Evolutionary conservation across 2,797 vertebrate genomes (phyloP).

Genomic region (Simalia tracyae): DNA sequence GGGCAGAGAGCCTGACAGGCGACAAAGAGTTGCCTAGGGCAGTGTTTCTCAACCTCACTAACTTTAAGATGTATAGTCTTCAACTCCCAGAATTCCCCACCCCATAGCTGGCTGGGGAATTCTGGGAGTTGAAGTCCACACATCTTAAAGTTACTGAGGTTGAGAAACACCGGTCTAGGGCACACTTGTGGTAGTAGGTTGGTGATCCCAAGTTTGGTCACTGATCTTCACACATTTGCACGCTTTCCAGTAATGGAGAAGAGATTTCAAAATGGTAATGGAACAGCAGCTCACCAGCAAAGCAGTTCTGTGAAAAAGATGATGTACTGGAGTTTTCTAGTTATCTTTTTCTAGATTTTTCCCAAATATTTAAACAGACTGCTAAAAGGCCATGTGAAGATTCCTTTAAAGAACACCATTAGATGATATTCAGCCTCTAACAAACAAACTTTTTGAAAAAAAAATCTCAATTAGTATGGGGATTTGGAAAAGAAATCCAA

Average conservation of each 20-base stretch:
- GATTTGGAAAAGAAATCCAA: not conserved
- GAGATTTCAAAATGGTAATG: not conserved
- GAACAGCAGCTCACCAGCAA: not conserved
- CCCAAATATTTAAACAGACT: not conserved
- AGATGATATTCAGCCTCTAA: not conserved
- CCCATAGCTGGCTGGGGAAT: not conserved
- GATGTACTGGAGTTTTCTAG: not conserved
- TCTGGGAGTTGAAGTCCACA: too few relatives aligned
- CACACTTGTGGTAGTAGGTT: not conserved
- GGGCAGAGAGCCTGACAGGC: not conserved
- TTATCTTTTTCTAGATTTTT: not conserved
- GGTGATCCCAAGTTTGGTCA: not conserved
- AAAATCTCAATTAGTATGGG: not conserved
- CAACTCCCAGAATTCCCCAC: not conserved
- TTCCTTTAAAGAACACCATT: not conserved
- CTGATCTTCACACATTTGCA: not conserved
- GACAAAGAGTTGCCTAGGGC: not conserved
- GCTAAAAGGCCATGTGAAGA: not conserved
- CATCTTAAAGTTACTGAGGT: not conserved
- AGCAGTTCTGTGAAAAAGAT: not conserved
- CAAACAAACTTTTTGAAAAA: not conserved
- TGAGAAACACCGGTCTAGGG: not conserved
- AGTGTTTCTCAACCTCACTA: not conserved
- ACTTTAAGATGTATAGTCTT: not conserved
- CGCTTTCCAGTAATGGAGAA: not conserved